Conservation (phyloP, 2,888 invertebrate species). For the Callinectes sapidus region DNA sequence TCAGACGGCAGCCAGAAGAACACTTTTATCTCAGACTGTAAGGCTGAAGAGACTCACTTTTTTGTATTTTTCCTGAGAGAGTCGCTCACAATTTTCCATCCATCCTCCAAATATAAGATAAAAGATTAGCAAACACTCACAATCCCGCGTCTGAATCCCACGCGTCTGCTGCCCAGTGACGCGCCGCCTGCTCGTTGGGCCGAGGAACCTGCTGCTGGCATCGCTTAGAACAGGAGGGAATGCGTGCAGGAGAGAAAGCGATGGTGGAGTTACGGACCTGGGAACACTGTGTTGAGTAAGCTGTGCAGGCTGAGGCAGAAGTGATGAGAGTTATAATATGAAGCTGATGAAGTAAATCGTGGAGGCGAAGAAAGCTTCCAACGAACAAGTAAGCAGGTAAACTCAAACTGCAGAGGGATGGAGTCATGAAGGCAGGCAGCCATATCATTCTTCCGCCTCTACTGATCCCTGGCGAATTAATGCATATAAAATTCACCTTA, state of each 20-base stretch:
- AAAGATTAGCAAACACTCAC: slow-evolving; percentile 25
- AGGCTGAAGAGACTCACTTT: neutral
- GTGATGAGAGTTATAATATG: neutral
- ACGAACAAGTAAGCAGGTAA: neutral
- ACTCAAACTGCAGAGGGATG: neutral
- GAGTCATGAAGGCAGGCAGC: neutral
- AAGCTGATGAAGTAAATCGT: neutral
- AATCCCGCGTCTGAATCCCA: neutral
- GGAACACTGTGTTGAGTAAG: neutral
- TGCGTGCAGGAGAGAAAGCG: neutral
- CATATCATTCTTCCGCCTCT: neutral
- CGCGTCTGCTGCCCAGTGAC: neutral
- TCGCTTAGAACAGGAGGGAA: neutral
- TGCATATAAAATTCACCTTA: no score
- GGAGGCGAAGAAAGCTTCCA: neutral
- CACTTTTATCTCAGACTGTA: slow-evolving; percentile 8
- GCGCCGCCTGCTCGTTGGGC: neutral
- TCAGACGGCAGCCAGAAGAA: neutral
- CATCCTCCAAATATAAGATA: slow-evolving; percentile 21
- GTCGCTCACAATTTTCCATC: slow-evolving; percentile 10
- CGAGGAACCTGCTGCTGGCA: neutral
- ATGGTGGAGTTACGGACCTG: neutral
- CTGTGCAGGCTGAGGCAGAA: neutral
- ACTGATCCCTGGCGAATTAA: neutral
- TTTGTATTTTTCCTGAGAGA: neutral